Base-by-base conservation (phyloP, 2,888 invertebrate species). In the Adelognathus sp. region DNA sequence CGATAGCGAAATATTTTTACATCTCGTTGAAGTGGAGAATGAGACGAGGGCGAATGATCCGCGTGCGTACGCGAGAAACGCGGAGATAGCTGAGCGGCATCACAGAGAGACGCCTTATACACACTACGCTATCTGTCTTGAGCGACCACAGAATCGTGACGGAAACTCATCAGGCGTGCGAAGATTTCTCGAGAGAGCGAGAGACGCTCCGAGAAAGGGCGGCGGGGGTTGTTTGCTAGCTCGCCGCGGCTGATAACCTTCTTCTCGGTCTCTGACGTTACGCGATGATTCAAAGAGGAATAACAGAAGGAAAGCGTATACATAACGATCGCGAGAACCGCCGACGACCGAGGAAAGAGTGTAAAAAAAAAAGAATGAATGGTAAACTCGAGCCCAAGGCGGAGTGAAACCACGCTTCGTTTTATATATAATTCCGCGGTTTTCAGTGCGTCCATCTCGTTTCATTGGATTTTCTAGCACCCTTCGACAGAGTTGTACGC, bases 131-230 rank as follows among this genome's bases (percentile, higher is more conserved):
- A 14, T 54, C 11, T 56, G 41, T 69, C 24, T 64, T 66, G 70
- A 61, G 83, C 74, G 74, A 84, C 85, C 85, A 76, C 85, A 85
- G 77, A 84, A 84, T 88, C 86, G 86, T 86, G 87, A 89, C 86
- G 86, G 84, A 88, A 88, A 87, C 88, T 89, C 88, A 87, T 90
- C 88, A 86, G 78, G 82, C 86, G 87, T 88, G 88, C 85, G 88
- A 88, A 89, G 88, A 88, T 87, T n/a, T 83, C 85, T 80, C 72
- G 80, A 80, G 67, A 84, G 84, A n/a, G n/a, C n/a, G n/a, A n/a
- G n/a, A n/a, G n/a, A n/a, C n/a, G n/a, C n/a, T n/a, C n/a, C 82
- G 75, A 81, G 79, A 74, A 69, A 60, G 69, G 69, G 66, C 66
- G 54, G 70, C 24, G 31, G 64, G 54, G 33, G 60, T 64, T 33